Base-by-base conservation (phyloP, 23 tunicate genomes). In the Oikopleura vanhoeffeni region DNA sequence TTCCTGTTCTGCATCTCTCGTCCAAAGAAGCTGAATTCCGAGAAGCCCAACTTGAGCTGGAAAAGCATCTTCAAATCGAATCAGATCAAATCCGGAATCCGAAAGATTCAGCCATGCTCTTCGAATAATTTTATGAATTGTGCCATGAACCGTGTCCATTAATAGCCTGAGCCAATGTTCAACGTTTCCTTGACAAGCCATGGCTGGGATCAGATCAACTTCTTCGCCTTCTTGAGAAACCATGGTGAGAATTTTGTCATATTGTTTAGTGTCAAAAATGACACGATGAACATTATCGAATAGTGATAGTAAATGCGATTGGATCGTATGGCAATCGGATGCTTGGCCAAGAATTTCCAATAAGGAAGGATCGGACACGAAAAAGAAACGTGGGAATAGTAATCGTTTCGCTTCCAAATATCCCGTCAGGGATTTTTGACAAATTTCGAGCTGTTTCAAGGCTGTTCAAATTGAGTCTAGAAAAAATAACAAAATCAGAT, bases 331-430 rank as follows among this genome's bases (percentile, higher is more conserved):
- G 39, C 97, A 95, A 85, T 95, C 96, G 83, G 97, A 91, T 0
- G 99, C 99, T 87, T 95, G 99, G 36, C 99, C 99, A 27, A 95
- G 91, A 76, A 95, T 95, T 79, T 95, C 99, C 42, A 95, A 88
- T 67, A 95, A 83, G 34, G 99, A 96, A 1, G 99, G 99, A 88
- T 95, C 99, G 40, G 99, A 95, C 2, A 95, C 99, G 86, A 95
- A 95, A 83, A 95, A 95, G 79, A 95, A 95, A 91, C 99, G 91
- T 4, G 99, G 99, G 84, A 95, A 95, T 36, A 95, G 67, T 39
- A 95, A 83, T 88, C 99, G 76, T 85, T 95, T 95, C 83, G 91
- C 91, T 87, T 95, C 99, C 58, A 95, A 88, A 84, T 95, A 95
- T 0, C 99, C 99, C 30, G 64, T 49, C 18, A 49, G 64, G 64